A percentile compares a stretch with the other conserved stretches of the same genome.
phyloP scores from a whole-genome alignment of 2,888 invertebrate species.

The Synanthedon myopaeformis region DNA sequence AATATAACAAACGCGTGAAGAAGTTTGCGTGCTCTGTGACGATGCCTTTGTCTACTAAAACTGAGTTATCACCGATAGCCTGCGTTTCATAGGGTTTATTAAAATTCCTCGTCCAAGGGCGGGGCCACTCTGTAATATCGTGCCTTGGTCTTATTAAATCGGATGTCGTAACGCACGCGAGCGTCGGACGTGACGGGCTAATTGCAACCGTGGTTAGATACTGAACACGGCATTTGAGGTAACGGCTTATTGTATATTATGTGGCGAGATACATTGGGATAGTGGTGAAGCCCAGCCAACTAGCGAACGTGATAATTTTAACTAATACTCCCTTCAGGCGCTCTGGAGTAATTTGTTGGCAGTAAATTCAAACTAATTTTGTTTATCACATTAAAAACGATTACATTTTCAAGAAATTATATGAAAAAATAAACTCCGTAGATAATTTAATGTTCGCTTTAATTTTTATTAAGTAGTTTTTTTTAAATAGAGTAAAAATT shows the following conservation, averaged over 20 bases:
- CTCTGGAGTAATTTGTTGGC: too few relatives aligned
- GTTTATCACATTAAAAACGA: too few relatives aligned
- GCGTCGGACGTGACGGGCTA: conserved; percentile 36
- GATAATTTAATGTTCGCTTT: too few relatives aligned
- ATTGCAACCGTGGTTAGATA: conserved; percentile 32
- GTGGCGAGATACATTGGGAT: not conserved
- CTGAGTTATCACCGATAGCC: conserved; percentile 3
- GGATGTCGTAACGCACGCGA: conserved; percentile 49
- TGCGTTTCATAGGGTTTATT: conserved; percentile 28
- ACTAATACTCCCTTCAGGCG: too few relatives aligned
- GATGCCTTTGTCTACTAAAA: not conserved
- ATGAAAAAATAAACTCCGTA: too few relatives aligned
- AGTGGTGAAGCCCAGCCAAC: not conserved
- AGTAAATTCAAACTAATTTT: too few relatives aligned
- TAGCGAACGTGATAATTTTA: not conserved
- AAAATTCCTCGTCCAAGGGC: conserved; percentile 24
- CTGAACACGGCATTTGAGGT: conserved; percentile 26
- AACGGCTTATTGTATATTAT: not conserved
- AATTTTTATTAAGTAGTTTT: too few relatives aligned
- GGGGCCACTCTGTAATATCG: conserved; percentile 34
- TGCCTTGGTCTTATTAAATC: conserved; percentile 46
- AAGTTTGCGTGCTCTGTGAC: not conserved
- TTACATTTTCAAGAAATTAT: too few relatives aligned
- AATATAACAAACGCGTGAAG: too few relatives aligned
- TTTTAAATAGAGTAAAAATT: too few relatives aligned